Base-by-base conservation (phyloP, 2,113 vertebrate species). In the Muntiacus muntjak region DNA sequence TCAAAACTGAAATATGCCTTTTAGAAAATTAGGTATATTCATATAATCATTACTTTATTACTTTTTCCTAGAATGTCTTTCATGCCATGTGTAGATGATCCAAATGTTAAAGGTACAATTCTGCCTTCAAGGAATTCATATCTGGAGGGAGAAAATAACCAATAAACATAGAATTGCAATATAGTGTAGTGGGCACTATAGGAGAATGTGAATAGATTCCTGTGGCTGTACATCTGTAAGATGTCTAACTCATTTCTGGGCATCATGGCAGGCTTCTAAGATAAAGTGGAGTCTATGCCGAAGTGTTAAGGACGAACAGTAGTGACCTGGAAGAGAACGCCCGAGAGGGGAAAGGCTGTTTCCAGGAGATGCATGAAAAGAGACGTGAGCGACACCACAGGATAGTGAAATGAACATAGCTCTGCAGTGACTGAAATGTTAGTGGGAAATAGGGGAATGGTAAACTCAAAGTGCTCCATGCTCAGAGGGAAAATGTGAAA, bases 241-340 rank as follows among this genome's bases (percentile, higher is more conserved):
- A 25, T 26, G 36, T 2, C 23, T 43, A 4, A 40, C 21, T 26
- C 23, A 2, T 25, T 7, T 14, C 36, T 43, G 11, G 36, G 23
- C 36, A 6, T 43, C 36, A 14, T 25, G 36, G 21, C 71, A 25
- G 23, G 71, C 36, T 26, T 76, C 71, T 76, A 26, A 76, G 71
- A 25, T 14, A 26, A 7, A 43, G 23, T 76, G 36, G 11, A 19
- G 19, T 23, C 21, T 0, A 71, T 11, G 10, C n/a, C 0, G 2
- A 12, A 36, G 11, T 14, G 23, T 43, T 23, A 43, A 25, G 36
- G 71, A 43, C 36, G 43, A 40, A 74, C 21, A 43, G 21, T 74
- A 43, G 71, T 74, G 36, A 43, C 36, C 36, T 25, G 19, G 36
- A 43, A 25, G 36, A 74, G 36, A 43, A 25, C 43, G 12, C 11